Evolutionary conservation across 2,888 invertebrate genomes (phyloP), one percentile per base, ranked within the genome.

Genomic region (Harpalus rubripes): DNA sequence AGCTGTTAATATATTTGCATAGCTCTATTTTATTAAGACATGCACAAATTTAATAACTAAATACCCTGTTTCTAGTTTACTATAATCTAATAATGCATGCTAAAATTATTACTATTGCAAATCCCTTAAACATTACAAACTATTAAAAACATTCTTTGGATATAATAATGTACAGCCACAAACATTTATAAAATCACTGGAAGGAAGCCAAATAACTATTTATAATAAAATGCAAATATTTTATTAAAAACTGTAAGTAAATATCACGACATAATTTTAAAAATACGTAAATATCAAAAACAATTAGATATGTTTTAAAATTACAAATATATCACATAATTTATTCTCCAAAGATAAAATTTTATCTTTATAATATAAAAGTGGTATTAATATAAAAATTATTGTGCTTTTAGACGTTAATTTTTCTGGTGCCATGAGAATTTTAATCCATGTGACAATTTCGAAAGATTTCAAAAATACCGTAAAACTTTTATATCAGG

Each of bases 121-220:
- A 12, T 74, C 44, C 72, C 44, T 39, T 68, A 68, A 68, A 32
- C 39, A 63, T 39, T 68, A 68, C 39, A 68, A 68, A 32, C 1
- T 68, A 68, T n/a, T 39, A 68, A 68, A n/a, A 68, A 15, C 39
- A 68, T 68, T 68, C 68, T 68, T 68, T 68, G 68, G 68, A 32
- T 68, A 68, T 68, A 39, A 39, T 63, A 63, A 26, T 10, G 32
- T 32, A 68, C 39, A 68, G 68, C 32, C 68, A 68, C 68, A 68
- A 39, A 68, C 68, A 68, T 63, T 4, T 22, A 12, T 7, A 68
- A 32, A 68, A 68, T 68, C 68, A 68, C 68, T 63, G 22, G 68
- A 39, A 39, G 39, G 32, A 32, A 68, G 68, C 68, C 68, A 68
- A 68, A 68, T 39, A 32, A 4, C 32, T 32, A 32, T 32, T 32